These are phyloP conservation scores for Augochlora pura DNA, from an alignment of 1,140 invertebrate species.

Conservation along the genomic window DNA sequence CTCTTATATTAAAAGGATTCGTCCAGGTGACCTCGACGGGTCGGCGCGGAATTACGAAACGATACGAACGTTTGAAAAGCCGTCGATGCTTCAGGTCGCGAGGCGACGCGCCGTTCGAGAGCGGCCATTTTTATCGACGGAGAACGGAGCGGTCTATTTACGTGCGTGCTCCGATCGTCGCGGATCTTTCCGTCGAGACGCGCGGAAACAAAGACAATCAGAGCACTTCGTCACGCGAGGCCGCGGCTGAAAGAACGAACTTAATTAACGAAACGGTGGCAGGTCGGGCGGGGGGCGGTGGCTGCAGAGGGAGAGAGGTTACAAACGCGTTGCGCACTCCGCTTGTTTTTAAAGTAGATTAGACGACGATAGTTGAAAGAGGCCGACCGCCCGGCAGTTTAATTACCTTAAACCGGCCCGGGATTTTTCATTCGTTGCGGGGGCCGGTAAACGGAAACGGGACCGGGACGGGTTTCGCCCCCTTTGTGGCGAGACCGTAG, in stretches of 20 bases:
- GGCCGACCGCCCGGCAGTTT: background rate
- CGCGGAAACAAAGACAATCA: background rate
- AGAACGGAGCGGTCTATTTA: too few relatives aligned
- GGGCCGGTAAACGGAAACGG: too few relatives aligned
- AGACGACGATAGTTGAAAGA: constrained; percentile 1
- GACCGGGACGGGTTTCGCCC: background rate
- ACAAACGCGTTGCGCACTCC: background rate
- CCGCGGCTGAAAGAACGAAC: background rate
- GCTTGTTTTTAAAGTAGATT: constrained; percentile 4
- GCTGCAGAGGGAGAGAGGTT: background rate
- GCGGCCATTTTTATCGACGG: too few relatives aligned
- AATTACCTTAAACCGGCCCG: background rate
- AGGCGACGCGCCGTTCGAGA: too few relatives aligned
- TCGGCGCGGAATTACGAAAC: too few relatives aligned
- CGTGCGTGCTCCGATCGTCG: background rate
- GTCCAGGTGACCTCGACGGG: too few relatives aligned
- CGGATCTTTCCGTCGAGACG: background rate
- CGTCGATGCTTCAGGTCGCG: too few relatives aligned
- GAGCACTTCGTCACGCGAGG: background rate
- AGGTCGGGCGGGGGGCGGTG: too few relatives aligned
- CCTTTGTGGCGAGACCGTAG: background rate
- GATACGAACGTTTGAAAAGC: too few relatives aligned
- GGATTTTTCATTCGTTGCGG: background rate
- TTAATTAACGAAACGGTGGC: constrained; percentile 8
- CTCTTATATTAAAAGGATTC: too few relatives aligned